phyloP scores from a whole-genome alignment of 2,888 invertebrate species.

The Cactoblastis cactorum region DNA sequence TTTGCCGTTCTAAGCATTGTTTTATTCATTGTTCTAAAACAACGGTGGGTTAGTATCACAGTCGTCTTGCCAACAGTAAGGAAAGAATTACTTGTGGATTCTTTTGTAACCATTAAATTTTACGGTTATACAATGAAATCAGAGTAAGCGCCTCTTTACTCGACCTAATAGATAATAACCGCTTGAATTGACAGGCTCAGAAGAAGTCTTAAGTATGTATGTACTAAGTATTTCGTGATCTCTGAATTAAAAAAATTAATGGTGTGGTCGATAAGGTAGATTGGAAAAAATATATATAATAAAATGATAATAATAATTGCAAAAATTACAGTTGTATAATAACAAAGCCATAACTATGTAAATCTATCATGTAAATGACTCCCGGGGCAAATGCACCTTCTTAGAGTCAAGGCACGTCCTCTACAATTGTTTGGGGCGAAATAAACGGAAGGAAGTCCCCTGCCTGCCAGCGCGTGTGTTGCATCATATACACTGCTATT shows the following conservation, averaged over 20 bases:
- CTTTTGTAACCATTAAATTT: too few relatives aligned
- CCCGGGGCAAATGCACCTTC: conserved; percentile 20
- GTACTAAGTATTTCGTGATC: too few relatives aligned
- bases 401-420: conserved; percentile 45
- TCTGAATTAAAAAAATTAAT: too few relatives aligned
- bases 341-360: background rate
- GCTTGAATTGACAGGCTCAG: too few relatives aligned
- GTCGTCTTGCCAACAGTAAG: background rate
- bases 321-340: background rate
- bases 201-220: too few relatives aligned
- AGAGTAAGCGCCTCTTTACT: too few relatives aligned
- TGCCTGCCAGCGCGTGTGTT: conserved; percentile 35
- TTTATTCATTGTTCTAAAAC: conserved; percentile 7
- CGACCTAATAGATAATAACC: too few relatives aligned
- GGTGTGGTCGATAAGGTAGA: too few relatives aligned
- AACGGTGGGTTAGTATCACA: background rate
- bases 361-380: conserved; percentile 5
- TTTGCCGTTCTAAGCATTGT: conserved; percentile 9
- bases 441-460: conserved; percentile 62
- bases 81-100: too few relatives aligned
- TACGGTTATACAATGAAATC: too few relatives aligned
- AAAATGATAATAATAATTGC: background rate
- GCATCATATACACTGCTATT: conserved; percentile 22
- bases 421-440: conserved; percentile 45
- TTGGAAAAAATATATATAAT: background rate